Conservation (phyloP, 2,113 vertebrate species). For the Synodontis membranacea region DNA sequence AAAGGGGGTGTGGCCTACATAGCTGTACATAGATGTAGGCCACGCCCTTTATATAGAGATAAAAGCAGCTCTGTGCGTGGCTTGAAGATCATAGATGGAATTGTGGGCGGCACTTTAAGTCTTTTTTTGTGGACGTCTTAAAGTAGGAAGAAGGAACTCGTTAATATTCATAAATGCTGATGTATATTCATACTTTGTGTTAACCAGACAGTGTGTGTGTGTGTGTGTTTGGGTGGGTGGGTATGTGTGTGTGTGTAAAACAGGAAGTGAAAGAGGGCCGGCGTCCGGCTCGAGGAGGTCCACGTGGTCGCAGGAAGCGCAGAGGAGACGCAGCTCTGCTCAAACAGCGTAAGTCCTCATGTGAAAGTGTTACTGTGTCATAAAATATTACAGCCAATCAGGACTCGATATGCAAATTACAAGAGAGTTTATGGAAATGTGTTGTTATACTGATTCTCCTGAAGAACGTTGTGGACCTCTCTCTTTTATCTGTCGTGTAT, state of each 20-base stretch:
- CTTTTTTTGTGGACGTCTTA: neutral
- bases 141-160: neutral
- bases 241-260: constrained; percentile 21
- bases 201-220: too few relatives aligned
- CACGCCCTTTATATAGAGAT: neutral
- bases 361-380: neutral
- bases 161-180: neutral
- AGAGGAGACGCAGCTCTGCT: constrained; percentile 76
- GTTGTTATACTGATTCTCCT: neutral
- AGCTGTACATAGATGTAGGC: too few relatives aligned
- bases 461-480: neutral
- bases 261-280: constrained; percentile 82
- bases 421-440: neutral
- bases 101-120: neutral
- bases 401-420: neutral
- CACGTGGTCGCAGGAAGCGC: constrained; percentile 79
- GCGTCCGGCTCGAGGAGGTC: constrained; percentile 75
- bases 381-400: neutral
- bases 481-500: neutral
- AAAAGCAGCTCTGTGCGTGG: neutral
- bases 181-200: too few relatives aligned
- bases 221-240: neutral
- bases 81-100: neutral
- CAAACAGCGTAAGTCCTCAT: constrained; percentile 76
- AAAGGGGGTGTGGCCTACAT: too few relatives aligned